Base-by-base conservation (phyloP, 2,797 vertebrate genomes). In the Poecilia velifera region DNA sequence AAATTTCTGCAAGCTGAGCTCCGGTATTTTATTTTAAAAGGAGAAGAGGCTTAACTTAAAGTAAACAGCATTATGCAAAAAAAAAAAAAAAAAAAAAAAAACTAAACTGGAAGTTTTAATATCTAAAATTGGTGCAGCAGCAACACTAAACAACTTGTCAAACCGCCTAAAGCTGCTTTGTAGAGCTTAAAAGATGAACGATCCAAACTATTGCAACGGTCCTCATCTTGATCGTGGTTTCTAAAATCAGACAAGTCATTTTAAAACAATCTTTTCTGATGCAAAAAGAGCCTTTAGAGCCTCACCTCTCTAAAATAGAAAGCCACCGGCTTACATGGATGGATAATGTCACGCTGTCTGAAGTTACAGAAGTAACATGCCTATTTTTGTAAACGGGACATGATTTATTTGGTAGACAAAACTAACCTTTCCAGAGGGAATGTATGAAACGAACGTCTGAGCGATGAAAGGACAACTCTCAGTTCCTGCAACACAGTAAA, bases 1-100 rank as follows among this genome's bases (percentile, higher is more conserved):
- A 75, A 78, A 81, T 83, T 84, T 88, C 68, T 78, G 39, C 59
- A n/a, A 90, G 77, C 81, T 14, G 16, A 46, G 75, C 45, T 20
- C 1, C 20, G 31, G 74, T 74, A 77, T 84, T 83, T 80, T 72
- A 82, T 45, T 76, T n/a, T 1, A 28, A 76, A 5, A 22, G n/a
- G 68, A 62, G 74, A 80, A 16, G 14, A 59, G 36, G 62, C 51
- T 72, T 73, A 73, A 75, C 28, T 7, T 45, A 64, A 72, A 74
- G 57, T 55, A 72, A 78, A 75, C 57, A 47, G 43, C 28, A 77
- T 59, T 25, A 71, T 46, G 68, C 41, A 46, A 70, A 70, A 70
- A 25, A 10, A 20, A 66, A 31, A 46, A 70, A 70, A 70, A 25
- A 28, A 70, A 70, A 70, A 25, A 10, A 20, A 66, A 68, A 45